Percentiles rank a stretch among this genome's conserved stretches.
These are phyloP conservation scores for Origma solitaria DNA, from an alignment of 2,113 vertebrate species.

Conservation along the genomic window DNA sequence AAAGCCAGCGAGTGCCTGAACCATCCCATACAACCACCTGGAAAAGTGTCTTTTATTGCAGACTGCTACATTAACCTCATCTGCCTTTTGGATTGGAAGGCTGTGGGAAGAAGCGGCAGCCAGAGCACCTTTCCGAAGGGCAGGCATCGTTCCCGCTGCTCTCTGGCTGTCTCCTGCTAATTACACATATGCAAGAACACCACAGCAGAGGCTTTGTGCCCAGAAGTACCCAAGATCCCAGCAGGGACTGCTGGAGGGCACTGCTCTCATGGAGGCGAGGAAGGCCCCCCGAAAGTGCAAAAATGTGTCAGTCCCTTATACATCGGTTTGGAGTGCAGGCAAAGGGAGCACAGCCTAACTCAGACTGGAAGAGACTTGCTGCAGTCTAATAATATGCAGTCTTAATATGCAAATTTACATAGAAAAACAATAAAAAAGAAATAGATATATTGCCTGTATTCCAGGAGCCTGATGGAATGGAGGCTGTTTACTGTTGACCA, in stretches of 20 bases:
- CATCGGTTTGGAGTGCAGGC: neutral
- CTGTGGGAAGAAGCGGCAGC: neutral
- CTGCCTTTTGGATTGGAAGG: neutral
- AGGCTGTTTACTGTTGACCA: neutral
- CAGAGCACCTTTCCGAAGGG: neutral
- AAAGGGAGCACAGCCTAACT: neutral
- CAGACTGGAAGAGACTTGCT: neutral
- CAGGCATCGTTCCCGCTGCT: neutral
- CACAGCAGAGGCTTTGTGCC: rapidly evolving
- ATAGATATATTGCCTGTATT: neutral
- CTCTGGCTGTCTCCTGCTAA: neutral
- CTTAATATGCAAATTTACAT: neutral
- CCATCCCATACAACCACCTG: neutral
- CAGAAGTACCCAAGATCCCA: neutral
- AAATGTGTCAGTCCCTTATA: neutral
- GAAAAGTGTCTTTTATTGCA: neutral
- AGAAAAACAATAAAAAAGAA: neutral
- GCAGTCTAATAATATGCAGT: neutral
- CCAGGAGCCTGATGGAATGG: neutral
- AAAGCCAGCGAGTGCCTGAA: neutral
- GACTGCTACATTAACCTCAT: neutral
- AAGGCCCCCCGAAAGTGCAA: neutral
- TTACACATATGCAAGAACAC: rapidly evolving
- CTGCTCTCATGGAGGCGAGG: neutral
- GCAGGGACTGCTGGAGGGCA: neutral